These are phyloP conservation scores for Trididemnum nubilum DNA, from an alignment of 23 tunicate genomes.

Conservation along the genomic window DNA sequence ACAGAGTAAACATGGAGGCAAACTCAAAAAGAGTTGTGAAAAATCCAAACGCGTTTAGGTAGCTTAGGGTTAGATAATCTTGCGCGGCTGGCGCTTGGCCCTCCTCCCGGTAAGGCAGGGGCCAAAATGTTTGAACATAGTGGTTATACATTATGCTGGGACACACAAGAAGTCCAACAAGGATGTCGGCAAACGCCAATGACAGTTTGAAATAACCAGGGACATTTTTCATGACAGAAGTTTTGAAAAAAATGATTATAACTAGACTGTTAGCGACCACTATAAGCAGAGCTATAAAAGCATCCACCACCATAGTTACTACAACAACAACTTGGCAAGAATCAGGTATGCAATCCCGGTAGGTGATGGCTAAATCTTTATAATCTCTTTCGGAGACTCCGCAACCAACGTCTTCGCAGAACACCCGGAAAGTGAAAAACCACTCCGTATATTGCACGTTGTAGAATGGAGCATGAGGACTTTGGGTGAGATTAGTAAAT, in stretches of 20 bases:
- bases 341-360: slow-evolving; percentile 50
- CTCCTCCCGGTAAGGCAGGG: slow-evolving; percentile 67
- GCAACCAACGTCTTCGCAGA: slow-evolving; percentile 64
- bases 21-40: slow-evolving; percentile 57
- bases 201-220: slow-evolving; percentile 96
- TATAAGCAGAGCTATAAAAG: slow-evolving; percentile 43
- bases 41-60: slow-evolving; percentile 60
- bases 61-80: slow-evolving; percentile 53
- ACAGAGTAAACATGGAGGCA: slow-evolving; percentile 64
- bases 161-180: slow-evolving; percentile 71
- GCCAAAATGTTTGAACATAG: slow-evolving; percentile 45
- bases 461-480: slow-evolving; percentile 22
- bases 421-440: slow-evolving; percentile 57
- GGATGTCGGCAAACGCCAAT: slow-evolving; percentile 77
- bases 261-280: slow-evolving; percentile 63
- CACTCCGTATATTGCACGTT: slow-evolving; percentile 56
- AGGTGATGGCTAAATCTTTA: slow-evolving; percentile 21
- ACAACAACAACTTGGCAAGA: slow-evolving; percentile 43
- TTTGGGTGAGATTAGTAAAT: not conserved
- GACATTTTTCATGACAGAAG: slow-evolving; percentile 68
- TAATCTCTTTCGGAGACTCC: slow-evolving; percentile 41
- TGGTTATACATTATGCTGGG: slow-evolving; percentile 61
- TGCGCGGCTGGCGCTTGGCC: slow-evolving; percentile 35
- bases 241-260: slow-evolving; percentile 52
- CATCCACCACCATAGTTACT: slow-evolving; percentile 63